These are phyloP conservation scores for Micromys minutus DNA, from an alignment of 2,113 vertebrate species.

Conservation along the genomic window DNA sequence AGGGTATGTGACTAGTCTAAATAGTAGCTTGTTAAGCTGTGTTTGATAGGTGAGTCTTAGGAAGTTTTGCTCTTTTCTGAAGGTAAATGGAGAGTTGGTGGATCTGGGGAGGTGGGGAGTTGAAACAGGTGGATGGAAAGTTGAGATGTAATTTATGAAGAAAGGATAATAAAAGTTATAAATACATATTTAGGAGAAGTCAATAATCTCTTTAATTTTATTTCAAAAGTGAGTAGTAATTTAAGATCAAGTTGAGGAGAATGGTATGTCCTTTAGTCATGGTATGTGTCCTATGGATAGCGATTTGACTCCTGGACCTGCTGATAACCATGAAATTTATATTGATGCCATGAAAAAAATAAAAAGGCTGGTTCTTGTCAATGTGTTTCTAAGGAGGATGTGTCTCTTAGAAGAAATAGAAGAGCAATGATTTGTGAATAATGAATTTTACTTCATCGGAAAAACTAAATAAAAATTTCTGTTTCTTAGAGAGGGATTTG, in stretches of 20 bases:
- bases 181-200: background rate
- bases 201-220: background rate
- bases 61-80: background rate
- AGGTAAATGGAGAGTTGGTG: background rate
- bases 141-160: background rate
- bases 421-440: background rate
- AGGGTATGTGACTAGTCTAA: background rate
- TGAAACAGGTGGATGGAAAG: rapidly evolving
- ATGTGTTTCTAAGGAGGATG: background rate
- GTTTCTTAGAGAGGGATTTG: background rate
- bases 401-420: background rate
- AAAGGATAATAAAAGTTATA: background rate
- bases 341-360: no score
- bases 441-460: background rate
- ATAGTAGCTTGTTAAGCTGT: background rate
- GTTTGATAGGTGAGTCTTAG: background rate
- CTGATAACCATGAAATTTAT: background rate
- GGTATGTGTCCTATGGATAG: background rate
- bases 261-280: background rate
- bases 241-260: background rate
- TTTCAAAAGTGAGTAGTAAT: background rate
- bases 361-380: background rate
- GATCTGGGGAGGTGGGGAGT: background rate
- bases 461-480: background rate
- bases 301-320: background rate